A percentile compares a stretch with the other conserved stretches of the same genome.
Evolutionary conservation across 2,888 invertebrate genomes (phyloP).

Genomic region (Idaea dimidiata): DNA sequence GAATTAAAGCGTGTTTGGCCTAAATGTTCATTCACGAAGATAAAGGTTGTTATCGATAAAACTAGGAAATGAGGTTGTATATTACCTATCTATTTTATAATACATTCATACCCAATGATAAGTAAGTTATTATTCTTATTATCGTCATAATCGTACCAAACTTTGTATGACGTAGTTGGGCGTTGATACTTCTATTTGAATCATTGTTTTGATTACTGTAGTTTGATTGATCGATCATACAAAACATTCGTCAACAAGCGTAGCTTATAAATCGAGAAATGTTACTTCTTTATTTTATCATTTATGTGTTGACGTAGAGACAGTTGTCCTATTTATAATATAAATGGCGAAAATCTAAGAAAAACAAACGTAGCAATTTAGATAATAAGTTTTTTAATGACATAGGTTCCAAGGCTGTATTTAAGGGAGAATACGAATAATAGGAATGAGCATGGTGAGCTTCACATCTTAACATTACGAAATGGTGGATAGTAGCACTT

Average conservation of each 20-base stretch:
- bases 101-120: background rate
- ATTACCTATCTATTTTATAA: background rate
- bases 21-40: background rate
- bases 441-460: no score
- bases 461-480: no score
- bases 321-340: background rate
- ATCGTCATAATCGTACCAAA: constrained; percentile 10
- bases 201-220: constrained; percentile 25
- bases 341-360: no score
- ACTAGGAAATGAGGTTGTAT: background rate
- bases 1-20: no score
- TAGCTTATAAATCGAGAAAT: constrained; percentile 2
- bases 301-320: background rate
- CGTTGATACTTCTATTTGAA: constrained; percentile 19
- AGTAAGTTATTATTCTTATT: background rate
- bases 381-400: no score
- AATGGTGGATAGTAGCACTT: no score
- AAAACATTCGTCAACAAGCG: constrained; percentile 10
- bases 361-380: no score
- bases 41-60: background rate
- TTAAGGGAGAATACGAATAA: no score
- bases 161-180: constrained; percentile 5
- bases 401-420: no score
- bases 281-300: background rate
- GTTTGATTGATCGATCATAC: constrained; percentile 6